Percentiles rank a stretch among this genome's conserved stretches.
Conservation (phyloP, 2,113 vertebrate genomes). For the Danio rerio region GRCz12tu NC_133186.1:26578501-26579000, state of each 20-base stretch:
- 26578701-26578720: slow-evolving; percentile 46
- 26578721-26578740: slow-evolving; percentile 66
- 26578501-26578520: slow-evolving; percentile 41
- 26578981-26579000: slow-evolving; percentile 56
- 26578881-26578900: slow-evolving; percentile 78
- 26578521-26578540: slow-evolving; percentile 42
- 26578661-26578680: neutral
- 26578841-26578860: slow-evolving; percentile 66
- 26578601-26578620: slow-evolving; percentile 29
- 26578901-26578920: slow-evolving; percentile 63
- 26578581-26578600: slow-evolving; percentile 15
- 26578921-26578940: slow-evolving; percentile 22
- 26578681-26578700: slow-evolving; percentile 27
- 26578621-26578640: slow-evolving; percentile 58
- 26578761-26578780: slow-evolving; percentile 27
- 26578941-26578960: slow-evolving; percentile 31
- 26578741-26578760: slow-evolving; percentile 79
- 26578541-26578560: slow-evolving; percentile 52
- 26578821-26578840: slow-evolving; percentile 83
- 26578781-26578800: slow-evolving; percentile 45
- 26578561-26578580: slow-evolving; percentile 55
- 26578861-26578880: slow-evolving; percentile 79
- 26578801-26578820: slow-evolving; percentile 88
- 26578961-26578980: slow-evolving; percentile 1
- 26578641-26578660: slow-evolving; percentile 60